Percentiles rank a stretch among this genome's conserved stretches.
Evolutionary conservation across 2,888 invertebrate genomes (phyloP).

Genomic region (Phaedon cochleariae): DNA sequence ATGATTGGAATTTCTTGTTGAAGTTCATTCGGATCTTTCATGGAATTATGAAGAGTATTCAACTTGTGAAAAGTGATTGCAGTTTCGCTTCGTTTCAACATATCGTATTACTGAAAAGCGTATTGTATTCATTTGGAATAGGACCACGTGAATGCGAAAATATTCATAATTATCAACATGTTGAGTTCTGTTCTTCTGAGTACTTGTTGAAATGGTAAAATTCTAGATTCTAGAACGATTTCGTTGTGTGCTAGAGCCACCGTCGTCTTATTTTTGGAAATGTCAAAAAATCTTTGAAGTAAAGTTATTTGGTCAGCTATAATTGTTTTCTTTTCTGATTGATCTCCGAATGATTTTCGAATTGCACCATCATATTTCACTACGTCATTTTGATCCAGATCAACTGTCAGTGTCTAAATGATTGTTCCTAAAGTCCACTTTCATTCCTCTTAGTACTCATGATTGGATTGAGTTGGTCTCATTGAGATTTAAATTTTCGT

Average conservation of each 20-base stretch:
- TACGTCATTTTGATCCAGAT: slow-evolving; percentile 29
- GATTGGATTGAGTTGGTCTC: slow-evolving; percentile 3
- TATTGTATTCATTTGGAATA: slow-evolving; percentile 3
- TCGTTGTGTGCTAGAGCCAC: slow-evolving; percentile 1
- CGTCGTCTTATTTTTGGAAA: slow-evolving; percentile 2
- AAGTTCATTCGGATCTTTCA: slow-evolving; percentile 25
- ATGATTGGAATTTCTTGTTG: slow-evolving; percentile 24
- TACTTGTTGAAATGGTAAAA: neutral
- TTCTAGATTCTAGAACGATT: neutral
- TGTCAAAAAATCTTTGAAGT: slow-evolving; percentile 13
- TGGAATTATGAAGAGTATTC: slow-evolving; percentile 26
- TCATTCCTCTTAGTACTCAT: slow-evolving; percentile 23
- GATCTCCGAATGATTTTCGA: slow-evolving; percentile 4
- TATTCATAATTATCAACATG: neutral
- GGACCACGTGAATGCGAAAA: neutral
- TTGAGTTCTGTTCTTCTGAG: neutral
- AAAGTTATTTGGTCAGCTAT: slow-evolving; percentile 10
- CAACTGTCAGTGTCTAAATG: slow-evolving; percentile 27
- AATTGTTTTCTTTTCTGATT: slow-evolving; percentile 11
- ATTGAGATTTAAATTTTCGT: slow-evolving; percentile 12
- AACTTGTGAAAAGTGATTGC: slow-evolving; percentile 18
- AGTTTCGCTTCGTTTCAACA: slow-evolving; percentile 6
- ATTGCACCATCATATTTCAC: slow-evolving; percentile 25
- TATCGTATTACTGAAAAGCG: slow-evolving; percentile 5
- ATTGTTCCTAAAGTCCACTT: slow-evolving; percentile 30